A percentile compares a stretch with the other conserved stretches of the same genome.
These are phyloP conservation scores for Xiphorhynchus erythropygius DNA, from an alignment of 2,797 vertebrate species.

Conservation along the genomic window DNA sequence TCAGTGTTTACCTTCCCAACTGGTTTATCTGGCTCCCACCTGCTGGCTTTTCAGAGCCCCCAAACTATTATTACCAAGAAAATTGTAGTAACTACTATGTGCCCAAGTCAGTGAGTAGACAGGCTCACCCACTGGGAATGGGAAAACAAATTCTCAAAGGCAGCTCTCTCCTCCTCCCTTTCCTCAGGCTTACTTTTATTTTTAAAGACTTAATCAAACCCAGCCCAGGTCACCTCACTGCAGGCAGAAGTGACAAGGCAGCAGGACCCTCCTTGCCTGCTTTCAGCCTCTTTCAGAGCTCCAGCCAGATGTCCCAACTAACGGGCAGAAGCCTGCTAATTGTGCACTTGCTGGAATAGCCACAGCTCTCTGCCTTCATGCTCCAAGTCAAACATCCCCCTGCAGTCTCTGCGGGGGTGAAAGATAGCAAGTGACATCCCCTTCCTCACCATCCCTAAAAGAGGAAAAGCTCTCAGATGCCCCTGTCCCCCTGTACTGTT, in stretches of 20 bases:
- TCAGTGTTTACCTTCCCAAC: background rate
- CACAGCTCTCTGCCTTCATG: background rate
- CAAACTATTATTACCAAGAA: background rate
- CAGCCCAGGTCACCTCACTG: background rate
- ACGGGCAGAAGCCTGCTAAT: background rate
- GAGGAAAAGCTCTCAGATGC: background rate
- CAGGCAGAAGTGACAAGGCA: background rate
- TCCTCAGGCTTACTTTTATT: slow-evolving; percentile 18
- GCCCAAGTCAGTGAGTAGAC: background rate
- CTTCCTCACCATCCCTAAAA: background rate
- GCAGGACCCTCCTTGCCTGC: background rate
- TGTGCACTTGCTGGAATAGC: background rate
- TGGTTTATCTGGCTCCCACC: slow-evolving; percentile 18
- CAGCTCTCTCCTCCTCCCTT: background rate
- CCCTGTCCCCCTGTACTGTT: background rate
- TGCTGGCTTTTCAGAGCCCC: background rate
- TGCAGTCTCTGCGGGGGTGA: background rate
- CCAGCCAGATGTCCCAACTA: background rate
- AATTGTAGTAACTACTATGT: background rate
- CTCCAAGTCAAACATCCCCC: background rate
- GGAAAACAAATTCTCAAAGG: slow-evolving; percentile 29
- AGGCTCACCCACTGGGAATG: background rate
- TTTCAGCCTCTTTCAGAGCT: background rate
- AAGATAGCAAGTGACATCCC: background rate
- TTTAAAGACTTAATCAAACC: background rate